Base-by-base conservation (phyloP, 2,797 vertebrate genomes). In the Anomalospiza imberbis region DNA sequence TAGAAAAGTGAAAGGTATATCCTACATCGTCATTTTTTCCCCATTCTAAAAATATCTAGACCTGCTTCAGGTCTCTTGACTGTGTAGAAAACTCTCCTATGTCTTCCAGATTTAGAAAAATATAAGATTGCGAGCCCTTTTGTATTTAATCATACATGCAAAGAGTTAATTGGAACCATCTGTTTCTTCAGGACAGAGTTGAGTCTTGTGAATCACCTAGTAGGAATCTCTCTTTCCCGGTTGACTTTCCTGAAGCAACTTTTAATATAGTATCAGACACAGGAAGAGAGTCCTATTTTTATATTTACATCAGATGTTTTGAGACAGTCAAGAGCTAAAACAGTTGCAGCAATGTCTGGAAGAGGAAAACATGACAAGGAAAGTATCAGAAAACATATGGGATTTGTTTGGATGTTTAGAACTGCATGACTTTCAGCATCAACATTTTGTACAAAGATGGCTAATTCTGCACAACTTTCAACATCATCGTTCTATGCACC, bases 101-200 rank as follows among this genome's bases (percentile, higher is more conserved):
- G 67, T 65, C 57, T 47, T 83, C 42, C 13, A 71, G 63, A 63
- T 81, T 88, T 77, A 53, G 38, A 79, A 74, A 76, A 63, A 34
- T 3, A 1, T 24, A 65, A n/a, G 32, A 54, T 75, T 44, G 57
- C 3, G 4, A 83, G n/a, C 10, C 21, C 42, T 86, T 75, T 44
- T 54, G 25, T 70, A 34, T 72, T 82, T 89, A 86, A 58, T 32
- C 21, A 54, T 66, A 77, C 26, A 57, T 32, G 21, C 25, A 86
- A 85, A 91, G 62, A 63, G 42, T 94, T 96, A 93, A 85, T 54
- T 38, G 71, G 34, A 72, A 44, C 78, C 77, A 92, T 95, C 93
- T 97, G 80, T 91, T 94, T 76, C 54, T 85, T 86, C 55, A 68
- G 58, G 60, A 73, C 12, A 21, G n/a, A 75, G 14, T 20, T 68